phyloP scores from a whole-genome alignment of 1,140 invertebrate genomes.

The Campoletis sonorensis region DNA sequence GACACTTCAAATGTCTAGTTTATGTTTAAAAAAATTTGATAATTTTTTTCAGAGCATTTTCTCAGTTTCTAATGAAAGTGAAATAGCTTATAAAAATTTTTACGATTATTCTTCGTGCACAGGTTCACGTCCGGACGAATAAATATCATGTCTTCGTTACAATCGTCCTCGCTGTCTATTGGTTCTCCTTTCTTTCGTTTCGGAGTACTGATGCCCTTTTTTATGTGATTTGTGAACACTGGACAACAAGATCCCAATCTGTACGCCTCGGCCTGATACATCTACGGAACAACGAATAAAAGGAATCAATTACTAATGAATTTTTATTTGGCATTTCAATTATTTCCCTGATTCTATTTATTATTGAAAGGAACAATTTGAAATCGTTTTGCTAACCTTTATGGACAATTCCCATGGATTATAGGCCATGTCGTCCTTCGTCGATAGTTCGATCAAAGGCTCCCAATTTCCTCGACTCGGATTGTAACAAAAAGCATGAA shows the following conservation, averaged over 20 bases:
- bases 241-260: constrained; percentile 77
- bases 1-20: background rate
- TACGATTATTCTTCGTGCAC: constrained; percentile 65
- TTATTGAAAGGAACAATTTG: background rate
- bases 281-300: constrained; percentile 59
- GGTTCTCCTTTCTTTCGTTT: constrained; percentile 59
- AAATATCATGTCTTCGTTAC: constrained; percentile 73
- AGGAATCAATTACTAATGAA: too few relatives aligned
- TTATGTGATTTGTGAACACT: constrained; percentile 59
- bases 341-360: too few relatives aligned
- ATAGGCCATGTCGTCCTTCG: constrained; percentile 82
- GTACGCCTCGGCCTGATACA: constrained; percentile 80
- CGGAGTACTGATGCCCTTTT: constrained; percentile 46
- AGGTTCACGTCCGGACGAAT: constrained; percentile 64
- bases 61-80: background rate
- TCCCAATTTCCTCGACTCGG: constrained; percentile 86
- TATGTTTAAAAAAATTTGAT: background rate
- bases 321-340: too few relatives aligned
- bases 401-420: constrained; percentile 85
- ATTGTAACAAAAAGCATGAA: constrained; percentile 87
- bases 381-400: constrained; percentile 74
- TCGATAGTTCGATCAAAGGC: constrained; percentile 86
- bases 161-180: constrained; percentile 64
- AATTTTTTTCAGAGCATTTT: background rate
- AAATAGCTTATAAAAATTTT: constrained; percentile 24